Percentiles rank a stretch among this genome's conserved stretches.
These are phyloP conservation scores for Vombatus ursinus DNA, from an alignment of 2,113 vertebrate species.

Conservation along the genomic window DNA sequence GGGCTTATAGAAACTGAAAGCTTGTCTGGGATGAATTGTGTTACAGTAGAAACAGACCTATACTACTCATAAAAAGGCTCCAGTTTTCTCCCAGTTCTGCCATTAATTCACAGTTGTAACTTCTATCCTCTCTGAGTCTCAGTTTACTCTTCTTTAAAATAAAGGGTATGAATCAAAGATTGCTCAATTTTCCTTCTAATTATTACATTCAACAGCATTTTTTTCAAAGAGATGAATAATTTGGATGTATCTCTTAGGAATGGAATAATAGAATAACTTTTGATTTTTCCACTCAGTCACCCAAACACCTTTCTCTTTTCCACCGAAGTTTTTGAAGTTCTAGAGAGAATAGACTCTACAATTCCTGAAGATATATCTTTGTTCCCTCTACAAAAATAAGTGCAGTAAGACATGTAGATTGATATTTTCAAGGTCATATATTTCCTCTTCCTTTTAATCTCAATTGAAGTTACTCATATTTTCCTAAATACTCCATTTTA, in stretches of 20 bases:
- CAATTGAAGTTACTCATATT: too few species aligned
- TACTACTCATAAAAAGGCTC: too few species aligned
- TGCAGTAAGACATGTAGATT: too few species aligned
- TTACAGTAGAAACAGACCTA: not conserved
- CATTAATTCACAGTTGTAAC: not conserved
- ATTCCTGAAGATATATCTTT: not conserved
- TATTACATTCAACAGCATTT: slow-evolving; percentile 10
- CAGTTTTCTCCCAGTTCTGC: not conserved
- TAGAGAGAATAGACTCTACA: not conserved
- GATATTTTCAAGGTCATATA: too few species aligned
- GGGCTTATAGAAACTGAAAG: not conserved
- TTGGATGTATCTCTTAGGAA: too few species aligned
- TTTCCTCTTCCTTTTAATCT: too few species aligned
- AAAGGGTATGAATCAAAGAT: not conserved
- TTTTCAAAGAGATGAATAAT: too few species aligned
- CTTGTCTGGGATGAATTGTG: not conserved
- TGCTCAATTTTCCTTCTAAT: not conserved
- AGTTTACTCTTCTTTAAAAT: not conserved
- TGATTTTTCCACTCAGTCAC: too few species aligned
- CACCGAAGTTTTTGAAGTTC: slow-evolving; percentile 1
- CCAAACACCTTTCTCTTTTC: not conserved
- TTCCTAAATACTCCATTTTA: too few species aligned
- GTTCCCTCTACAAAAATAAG: too few species aligned
- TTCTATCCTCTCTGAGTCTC: not conserved
- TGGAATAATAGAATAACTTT: too few species aligned